phyloP scores from a whole-genome alignment of 2,888 invertebrate species.

The Argyresthia albistria region DNA sequence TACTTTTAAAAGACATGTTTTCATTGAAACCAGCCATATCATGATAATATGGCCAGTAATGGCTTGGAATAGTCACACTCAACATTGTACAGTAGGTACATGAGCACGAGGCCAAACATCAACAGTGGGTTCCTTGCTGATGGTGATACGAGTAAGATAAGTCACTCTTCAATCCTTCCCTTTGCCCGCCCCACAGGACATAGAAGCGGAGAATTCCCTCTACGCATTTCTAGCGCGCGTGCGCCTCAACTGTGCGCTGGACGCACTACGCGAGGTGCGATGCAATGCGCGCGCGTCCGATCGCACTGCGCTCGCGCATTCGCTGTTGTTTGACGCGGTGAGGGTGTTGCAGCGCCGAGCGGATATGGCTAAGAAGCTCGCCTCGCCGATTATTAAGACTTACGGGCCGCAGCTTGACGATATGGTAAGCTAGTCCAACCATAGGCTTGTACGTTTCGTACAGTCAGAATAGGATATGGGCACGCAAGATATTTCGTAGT shows the following conservation, averaged over 20 bases:
- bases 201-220: conserved; percentile 33
- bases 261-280: conserved; percentile 42
- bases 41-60: too few relatives aligned
- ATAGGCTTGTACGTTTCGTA: too few relatives aligned
- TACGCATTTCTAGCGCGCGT: conserved; percentile 46
- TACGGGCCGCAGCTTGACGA: conserved; percentile 39
- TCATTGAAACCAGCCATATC: too few relatives aligned
- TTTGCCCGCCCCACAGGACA: conserved; percentile 8
- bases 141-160: not conserved
- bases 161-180: not conserved
- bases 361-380: conserved; percentile 11
- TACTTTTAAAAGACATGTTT: too few relatives aligned
- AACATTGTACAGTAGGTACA: too few relatives aligned
- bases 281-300: conserved; percentile 39
- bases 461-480: too few relatives aligned
- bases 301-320: conserved; percentile 24
- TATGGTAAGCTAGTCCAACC: conserved; percentile 20
- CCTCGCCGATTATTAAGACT: conserved; percentile 29
- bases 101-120: too few relatives aligned
- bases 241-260: conserved; percentile 42
- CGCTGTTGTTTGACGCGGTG: conserved; percentile 37
- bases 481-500: too few relatives aligned
- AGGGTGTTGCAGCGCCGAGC: conserved; percentile 35
- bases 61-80: too few relatives aligned
- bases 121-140: too few relatives aligned